Evolutionary conservation across 2,888 invertebrate species (phyloP).

Genomic region (Heliothis peltigera): DNA sequence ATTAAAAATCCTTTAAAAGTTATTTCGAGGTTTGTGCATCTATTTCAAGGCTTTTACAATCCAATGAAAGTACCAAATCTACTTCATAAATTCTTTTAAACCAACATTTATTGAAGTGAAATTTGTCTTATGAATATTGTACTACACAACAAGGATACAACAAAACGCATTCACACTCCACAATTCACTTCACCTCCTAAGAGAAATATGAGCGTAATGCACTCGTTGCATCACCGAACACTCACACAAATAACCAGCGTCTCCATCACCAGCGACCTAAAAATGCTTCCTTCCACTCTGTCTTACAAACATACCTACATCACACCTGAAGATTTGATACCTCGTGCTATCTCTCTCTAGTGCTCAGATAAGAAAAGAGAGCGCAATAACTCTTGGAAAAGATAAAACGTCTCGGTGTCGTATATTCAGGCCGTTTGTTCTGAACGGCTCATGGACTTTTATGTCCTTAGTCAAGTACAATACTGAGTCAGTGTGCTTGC

Average conservation of each 20-base stretch:
- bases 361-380: conserved; percentile 52
- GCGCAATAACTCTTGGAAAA: conserved; percentile 51
- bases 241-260: conserved; percentile 41
- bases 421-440: conserved; percentile 63
- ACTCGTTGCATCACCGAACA: conserved; percentile 28
- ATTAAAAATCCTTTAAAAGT: no score
- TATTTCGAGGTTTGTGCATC: no score
- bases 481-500: conserved; percentile 52
- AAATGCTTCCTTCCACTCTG: conserved; percentile 52
- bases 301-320: conserved; percentile 46
- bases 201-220: conserved; percentile 34
- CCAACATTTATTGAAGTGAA: no score
- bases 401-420: conserved; percentile 61
- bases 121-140: background rate
- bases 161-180: conserved; percentile 5
- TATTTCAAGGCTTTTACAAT: background rate
- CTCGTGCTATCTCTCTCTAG: conserved; percentile 37
- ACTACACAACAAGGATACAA: background rate
- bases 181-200: background rate
- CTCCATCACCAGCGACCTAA: conserved; percentile 51
- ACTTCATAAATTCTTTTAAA: no score
- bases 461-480: conserved; percentile 63
- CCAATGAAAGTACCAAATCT: background rate
- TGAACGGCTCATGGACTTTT: conserved; percentile 66
- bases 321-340: conserved; percentile 58